Base-by-base conservation (phyloP, 2,797 vertebrate genomes). In the Champsocephalus gunnari region DNA sequence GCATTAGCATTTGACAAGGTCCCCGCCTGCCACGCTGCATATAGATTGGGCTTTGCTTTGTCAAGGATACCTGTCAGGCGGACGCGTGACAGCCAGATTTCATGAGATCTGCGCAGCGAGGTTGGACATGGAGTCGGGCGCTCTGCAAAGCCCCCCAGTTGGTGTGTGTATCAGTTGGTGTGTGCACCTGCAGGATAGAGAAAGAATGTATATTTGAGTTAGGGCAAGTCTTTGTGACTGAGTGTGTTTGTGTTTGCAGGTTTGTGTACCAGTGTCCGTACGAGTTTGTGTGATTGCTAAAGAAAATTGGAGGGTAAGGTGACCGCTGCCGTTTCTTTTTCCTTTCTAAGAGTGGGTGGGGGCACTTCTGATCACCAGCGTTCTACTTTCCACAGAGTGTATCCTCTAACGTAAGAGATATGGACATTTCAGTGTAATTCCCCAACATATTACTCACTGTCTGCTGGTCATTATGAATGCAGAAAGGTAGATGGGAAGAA, bases 1-100 rank as follows among this genome's bases (percentile, higher is more conserved):
- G 86, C 79, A 94, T 95, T 93, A 94, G 87, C 88, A 91, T 92
- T 86, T 92, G 90, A 92, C 93, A 90, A 92, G 91, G 93, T 91
- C 90, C 67, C 79, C 9, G 85, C 79, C 87, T 89, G 92, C 87
- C 77, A 75, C 19, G 56, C 88, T 81, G 91, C 91, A 93, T 92
- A 93, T 92, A 94, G 93, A 94, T 92, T 87, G 84, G 87, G 89
- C 89, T 90, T 91, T 90, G 84, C 88, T 92, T 94, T 92, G 92
- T 94, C 91, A 91, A 93, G 89, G 92, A 91, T 92, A 90, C 91
- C 90, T 92, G 93, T 92, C 92, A 93, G 71, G 78, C 64, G 4
- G 81, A 88, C 62, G 76, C 87, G 76, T 92, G 93, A 93, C 92
- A 90, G 90, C 84, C 84, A 88, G 92, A 92, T 90, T 91, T 87